A percentile compares a stretch with the other conserved stretches of the same genome.
phyloP scores from a whole-genome alignment of 2,113 vertebrate species.

The Eupsittula cactorum region DNA sequence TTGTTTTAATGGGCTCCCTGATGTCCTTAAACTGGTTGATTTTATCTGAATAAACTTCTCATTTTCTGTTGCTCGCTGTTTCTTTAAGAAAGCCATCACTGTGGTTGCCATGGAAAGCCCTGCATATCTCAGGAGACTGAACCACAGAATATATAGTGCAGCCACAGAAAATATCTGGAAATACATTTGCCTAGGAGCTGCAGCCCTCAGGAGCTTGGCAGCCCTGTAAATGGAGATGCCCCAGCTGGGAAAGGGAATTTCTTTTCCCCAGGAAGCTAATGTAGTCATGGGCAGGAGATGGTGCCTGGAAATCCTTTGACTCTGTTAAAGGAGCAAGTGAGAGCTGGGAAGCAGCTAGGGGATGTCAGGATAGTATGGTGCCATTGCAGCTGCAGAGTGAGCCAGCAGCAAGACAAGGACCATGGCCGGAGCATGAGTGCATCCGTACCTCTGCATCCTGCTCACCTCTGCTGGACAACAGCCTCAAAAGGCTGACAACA shows the following conservation, averaged over 20 bases:
- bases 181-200: background rate
- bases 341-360: background rate
- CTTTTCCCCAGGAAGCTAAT: background rate
- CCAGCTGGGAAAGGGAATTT: slow-evolving; percentile 16
- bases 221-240: slow-evolving; percentile 13
- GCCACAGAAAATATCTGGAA: slow-evolving; percentile 48
- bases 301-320: background rate
- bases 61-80: background rate
- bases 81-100: slow-evolving; percentile 45
- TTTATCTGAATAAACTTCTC: background rate
- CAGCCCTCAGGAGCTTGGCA: slow-evolving; percentile 22
- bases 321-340: background rate
- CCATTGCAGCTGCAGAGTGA: rapidly evolving
- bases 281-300: background rate
- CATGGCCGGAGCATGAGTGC: rapidly evolving
- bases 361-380: background rate
- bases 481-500: background rate
- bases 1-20: background rate
- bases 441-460: background rate
- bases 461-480: background rate
- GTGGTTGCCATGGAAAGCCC: slow-evolving; percentile 60
- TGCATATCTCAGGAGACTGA: slow-evolving; percentile 42
- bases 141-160: slow-evolving; percentile 35
- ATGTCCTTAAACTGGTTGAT: background rate
- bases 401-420: background rate